Percentiles rank a stretch among this genome's conserved stretches.
Conservation (phyloP, 2,113 vertebrate species). For the Pelusios castaneus region DNA sequence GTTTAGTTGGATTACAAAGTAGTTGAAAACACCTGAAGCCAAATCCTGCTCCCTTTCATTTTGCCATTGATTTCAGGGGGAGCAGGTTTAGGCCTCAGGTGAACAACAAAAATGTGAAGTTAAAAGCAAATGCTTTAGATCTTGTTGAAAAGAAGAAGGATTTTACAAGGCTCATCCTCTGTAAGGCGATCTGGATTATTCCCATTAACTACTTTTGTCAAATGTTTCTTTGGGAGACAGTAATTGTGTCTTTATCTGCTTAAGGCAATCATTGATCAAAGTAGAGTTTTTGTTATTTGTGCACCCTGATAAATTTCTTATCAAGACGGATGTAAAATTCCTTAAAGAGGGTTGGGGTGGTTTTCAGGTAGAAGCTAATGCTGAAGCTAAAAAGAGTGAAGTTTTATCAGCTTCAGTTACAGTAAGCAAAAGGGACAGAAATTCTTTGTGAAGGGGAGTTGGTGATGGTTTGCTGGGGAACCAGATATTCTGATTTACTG, state of each 20-base stretch:
- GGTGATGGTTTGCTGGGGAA: not conserved
- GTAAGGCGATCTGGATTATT: not conserved
- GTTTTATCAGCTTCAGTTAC: not conserved
- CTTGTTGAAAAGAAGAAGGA: not conserved
- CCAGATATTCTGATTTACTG: not conserved
- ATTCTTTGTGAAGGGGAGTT: not conserved
- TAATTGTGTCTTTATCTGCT: not conserved
- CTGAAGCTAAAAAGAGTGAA: not conserved
- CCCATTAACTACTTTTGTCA: not conserved
- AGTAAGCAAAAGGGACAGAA: not conserved
- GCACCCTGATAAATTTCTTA: not conserved
- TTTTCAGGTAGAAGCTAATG: not conserved
- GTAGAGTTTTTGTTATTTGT: constrained; percentile 23
- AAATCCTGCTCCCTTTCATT: not conserved
- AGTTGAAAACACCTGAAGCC: not conserved
- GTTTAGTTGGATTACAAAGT: not conserved
- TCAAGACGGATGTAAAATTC: not conserved
- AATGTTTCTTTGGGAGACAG: not conserved
- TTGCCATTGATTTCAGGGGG: accelerated
- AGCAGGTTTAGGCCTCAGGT: not conserved
- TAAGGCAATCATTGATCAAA: not conserved
- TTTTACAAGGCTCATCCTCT: constrained; percentile 9
- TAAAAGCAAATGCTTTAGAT: not conserved
- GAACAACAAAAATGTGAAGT: not conserved
- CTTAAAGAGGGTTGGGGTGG: not conserved